A percentile compares a stretch with the other conserved stretches of the same genome.
These are phyloP conservation scores for Dufourea novaeangliae DNA, from an alignment of 1,140 invertebrate genomes.

Conservation along the genomic window DNA sequence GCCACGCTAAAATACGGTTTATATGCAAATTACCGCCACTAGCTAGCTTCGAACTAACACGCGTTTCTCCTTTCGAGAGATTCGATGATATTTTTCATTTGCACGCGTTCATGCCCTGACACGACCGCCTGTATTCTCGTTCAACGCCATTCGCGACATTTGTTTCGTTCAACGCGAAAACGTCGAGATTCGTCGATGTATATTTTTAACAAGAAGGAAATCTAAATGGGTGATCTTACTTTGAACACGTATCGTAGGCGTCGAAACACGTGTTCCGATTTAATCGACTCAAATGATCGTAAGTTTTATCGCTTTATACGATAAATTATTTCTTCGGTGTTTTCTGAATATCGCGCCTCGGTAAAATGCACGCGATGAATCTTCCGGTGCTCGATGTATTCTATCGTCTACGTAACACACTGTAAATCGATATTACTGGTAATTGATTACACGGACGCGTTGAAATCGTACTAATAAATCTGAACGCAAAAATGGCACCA, in stretches of 20 bases:
- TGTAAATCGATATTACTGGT: not conserved
- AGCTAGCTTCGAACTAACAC: constrained; percentile 28
- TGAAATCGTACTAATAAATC: not conserved
- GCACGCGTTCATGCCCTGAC: not conserved
- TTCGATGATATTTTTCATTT: constrained; percentile 34
- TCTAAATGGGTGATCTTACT: too few species aligned
- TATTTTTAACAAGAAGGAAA: too few species aligned
- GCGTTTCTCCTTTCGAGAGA: constrained; percentile 15
- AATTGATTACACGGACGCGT: not conserved
- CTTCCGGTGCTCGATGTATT: not conserved
- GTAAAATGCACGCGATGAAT: not conserved
- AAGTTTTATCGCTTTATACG: too few species aligned
- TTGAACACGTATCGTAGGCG: too few species aligned
- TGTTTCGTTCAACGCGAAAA: not conserved
- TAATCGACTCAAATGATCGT: too few species aligned
- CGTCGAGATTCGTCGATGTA: not conserved
- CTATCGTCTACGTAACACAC: not conserved
- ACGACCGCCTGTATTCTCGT: not conserved
- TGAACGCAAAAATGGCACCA: constrained; percentile 1
- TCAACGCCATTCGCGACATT: not conserved
- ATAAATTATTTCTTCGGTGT: too few species aligned
- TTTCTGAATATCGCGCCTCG: too few species aligned
- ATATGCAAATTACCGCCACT: constrained; percentile 54
- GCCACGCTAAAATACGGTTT: constrained; percentile 55
- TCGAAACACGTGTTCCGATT: too few species aligned